phyloP scores from a whole-genome alignment of 1,140 invertebrate species.

The Psilanteris sp. region DNA sequence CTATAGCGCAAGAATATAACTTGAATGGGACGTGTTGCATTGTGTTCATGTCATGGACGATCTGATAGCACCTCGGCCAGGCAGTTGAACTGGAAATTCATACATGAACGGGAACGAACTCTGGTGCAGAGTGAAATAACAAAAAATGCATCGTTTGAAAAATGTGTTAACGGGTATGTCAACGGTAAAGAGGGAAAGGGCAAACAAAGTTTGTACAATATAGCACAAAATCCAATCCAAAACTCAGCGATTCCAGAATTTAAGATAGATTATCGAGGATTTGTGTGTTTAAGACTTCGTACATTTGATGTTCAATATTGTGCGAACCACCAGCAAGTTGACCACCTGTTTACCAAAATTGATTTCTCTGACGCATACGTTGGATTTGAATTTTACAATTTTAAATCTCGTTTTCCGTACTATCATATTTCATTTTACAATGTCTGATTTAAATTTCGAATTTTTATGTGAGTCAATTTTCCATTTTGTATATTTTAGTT shows the following conservation, averaged over 20 bases:
- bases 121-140: no score
- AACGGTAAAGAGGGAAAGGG: background rate
- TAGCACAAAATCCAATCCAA: background rate
- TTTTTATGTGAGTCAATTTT: no score
- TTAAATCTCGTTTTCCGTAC: no score
- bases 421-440: no score
- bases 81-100: constrained; percentile 40
- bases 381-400: no score
- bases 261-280: constrained; percentile 4
- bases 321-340: no score
- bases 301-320: constrained; percentile 6
- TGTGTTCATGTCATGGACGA: constrained; percentile 30
- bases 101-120: constrained; percentile 17
- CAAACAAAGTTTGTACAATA: background rate
- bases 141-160: constrained; percentile 20
- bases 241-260: no score
- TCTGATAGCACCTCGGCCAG: constrained; percentile 22
- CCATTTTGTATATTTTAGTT: no score
- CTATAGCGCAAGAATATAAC: constrained; percentile 13
- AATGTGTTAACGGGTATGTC: constrained; percentile 9
- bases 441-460: no score
- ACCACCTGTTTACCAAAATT: no score
- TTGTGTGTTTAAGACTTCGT: constrained; percentile 6
- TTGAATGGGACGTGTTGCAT: constrained; percentile 41
- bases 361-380: no score